Evolutionary conservation across 2,113 vertebrate genomes (phyloP), one percentile per base, ranked within the genome.

Genomic region (Craseonycteris thonglongyai): DNA sequence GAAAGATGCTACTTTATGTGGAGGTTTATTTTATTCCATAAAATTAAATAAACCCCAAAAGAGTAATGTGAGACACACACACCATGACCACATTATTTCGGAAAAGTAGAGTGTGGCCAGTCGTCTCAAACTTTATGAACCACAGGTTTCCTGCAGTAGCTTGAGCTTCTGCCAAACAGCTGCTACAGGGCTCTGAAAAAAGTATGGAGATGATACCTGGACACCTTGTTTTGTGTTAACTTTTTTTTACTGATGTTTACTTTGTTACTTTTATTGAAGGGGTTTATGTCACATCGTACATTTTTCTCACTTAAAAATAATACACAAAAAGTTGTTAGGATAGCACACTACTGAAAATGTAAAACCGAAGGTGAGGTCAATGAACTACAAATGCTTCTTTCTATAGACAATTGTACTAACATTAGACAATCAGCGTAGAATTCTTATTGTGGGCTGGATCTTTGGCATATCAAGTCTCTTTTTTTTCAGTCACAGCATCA

Each of bases 371-470:
- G 58, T 35, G 38, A 3, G 26, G 10, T 5, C 61, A 49, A 7
- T 84, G 47, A 90, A 61, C 81, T 88, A 65, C 30, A 96, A 88
- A 72, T 93, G 72, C 9, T 76, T 88, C 66, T 90, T 83, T 26
- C 58, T 89, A 26, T 22, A 30, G 22, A 40, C 22, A 85, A 6
- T 45, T 38, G 40, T 30, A 16, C 30, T 54, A 79, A 69, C 1
- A 35, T 45, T 76, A 75, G 74, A 90, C 8, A 26, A 15, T 69
- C 90, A 59, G n/a, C 47, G 51, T 49, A 63, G 26, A 71, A 61
- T 90, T 83, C 45, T 88, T 85, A 42, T 22, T 71, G 33, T 42
- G 42, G 6, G 12, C 51, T 63, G 9, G 7, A 82, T 86, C 18
- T 49, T 38, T 56, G 30, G 28, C 63, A 71, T 58, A 87, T 84